Conservation (phyloP, 2,113 vertebrate species). For the Cryptoleucopteryx plumbea region DNA sequence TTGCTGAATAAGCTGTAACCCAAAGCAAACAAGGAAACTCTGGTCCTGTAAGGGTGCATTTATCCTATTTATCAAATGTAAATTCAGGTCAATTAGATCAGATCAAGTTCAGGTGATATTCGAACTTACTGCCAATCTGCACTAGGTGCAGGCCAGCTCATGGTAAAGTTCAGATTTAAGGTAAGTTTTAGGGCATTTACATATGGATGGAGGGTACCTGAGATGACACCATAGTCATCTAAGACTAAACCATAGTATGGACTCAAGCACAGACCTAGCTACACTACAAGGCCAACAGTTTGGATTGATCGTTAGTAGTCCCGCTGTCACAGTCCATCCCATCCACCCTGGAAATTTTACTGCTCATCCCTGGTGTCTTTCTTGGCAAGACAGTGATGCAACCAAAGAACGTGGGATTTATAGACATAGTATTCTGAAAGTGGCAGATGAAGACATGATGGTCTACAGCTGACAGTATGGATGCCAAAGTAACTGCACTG, state of each 20-base stretch:
- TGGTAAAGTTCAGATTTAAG: not conserved
- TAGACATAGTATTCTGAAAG: not conserved
- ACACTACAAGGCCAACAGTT: not conserved
- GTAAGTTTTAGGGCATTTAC: not conserved
- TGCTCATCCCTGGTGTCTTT: not conserved
- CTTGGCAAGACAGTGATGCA: not conserved
- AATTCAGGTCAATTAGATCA: not conserved
- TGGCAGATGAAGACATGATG: not conserved
- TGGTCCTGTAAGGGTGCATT: not conserved
- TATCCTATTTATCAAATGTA: not conserved
- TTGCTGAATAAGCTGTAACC: not conserved
- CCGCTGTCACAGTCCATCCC: not conserved
- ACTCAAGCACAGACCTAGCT: not conserved
- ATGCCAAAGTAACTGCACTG: not conserved
- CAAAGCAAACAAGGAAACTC: not conserved
- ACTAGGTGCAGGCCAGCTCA: not conserved
- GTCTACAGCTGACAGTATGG: not conserved
- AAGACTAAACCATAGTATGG: not conserved
- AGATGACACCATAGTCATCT: not conserved
- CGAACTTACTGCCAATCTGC: not conserved
- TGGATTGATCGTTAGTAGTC: not conserved
- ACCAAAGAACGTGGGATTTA: not conserved
- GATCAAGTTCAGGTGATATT: not conserved
- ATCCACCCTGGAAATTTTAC: not conserved
- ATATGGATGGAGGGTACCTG: not conserved